Conservation (phyloP, 92 coral and sea anemone species). For the Heteractis magnifica region DNA sequence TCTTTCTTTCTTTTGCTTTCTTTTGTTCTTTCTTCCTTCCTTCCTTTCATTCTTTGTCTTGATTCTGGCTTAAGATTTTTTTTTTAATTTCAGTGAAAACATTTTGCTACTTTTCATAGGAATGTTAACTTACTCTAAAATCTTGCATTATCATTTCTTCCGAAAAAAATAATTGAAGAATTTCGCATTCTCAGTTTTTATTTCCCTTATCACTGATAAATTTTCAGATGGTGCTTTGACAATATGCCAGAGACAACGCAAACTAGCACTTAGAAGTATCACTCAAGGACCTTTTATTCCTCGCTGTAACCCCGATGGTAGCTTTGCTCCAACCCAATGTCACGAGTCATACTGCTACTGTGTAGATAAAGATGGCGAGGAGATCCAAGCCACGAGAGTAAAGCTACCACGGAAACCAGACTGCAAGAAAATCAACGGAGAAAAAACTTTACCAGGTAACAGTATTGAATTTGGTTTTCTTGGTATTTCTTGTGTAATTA, state of each 20-base stretch:
- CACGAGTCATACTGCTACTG: conserved; percentile 81
- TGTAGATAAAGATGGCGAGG: conserved; percentile 75
- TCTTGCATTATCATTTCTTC: neutral
- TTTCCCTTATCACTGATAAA: neutral
- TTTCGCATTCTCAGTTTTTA: neutral
- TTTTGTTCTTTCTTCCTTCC: too few relatives aligned
- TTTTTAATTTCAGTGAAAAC: too few relatives aligned
- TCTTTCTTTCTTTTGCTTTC: too few relatives aligned
- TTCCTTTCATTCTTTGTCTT: too few relatives aligned
- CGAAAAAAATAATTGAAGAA: neutral
- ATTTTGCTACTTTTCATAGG: too few relatives aligned
- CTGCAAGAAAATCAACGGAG: conserved; percentile 36
- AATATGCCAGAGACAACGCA: conserved; percentile 62
- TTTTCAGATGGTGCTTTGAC: conserved; percentile 57
- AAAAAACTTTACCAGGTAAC: conserved; percentile 27
- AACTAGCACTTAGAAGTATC: conserved; percentile 45
- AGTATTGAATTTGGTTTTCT: too few relatives aligned
- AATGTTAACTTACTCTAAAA: neutral
- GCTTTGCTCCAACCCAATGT: conserved; percentile 80
- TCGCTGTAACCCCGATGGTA: conserved; percentile 71
- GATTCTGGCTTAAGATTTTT: too few relatives aligned
- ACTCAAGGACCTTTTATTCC: conserved; percentile 70
- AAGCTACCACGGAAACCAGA: conserved; percentile 63
- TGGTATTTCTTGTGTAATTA: too few relatives aligned
- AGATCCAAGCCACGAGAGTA: conserved; percentile 69